Conservation (phyloP, 2,113 vertebrate genomes). For the Tyrannus savana region DNA sequence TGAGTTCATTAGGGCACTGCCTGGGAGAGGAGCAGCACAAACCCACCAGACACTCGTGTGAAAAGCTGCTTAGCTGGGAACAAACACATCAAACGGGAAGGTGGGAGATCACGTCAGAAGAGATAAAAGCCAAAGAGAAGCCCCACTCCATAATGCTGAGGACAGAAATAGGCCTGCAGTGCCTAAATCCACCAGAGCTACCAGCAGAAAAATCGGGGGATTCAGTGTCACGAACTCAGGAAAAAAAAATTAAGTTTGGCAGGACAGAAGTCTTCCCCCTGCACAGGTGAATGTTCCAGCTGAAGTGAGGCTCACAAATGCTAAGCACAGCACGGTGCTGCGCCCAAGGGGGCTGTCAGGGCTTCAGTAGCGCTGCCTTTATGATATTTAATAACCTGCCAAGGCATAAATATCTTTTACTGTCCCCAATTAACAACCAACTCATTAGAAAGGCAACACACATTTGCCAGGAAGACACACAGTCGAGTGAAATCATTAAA, state of each 20-base stretch:
- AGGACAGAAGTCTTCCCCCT: background rate
- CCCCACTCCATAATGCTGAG: fast-evolving
- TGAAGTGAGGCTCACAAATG: background rate
- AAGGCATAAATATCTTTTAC: background rate
- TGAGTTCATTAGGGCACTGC: background rate
- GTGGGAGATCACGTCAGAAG: background rate
- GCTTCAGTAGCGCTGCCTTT: background rate
- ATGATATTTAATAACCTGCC: background rate
- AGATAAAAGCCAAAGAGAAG: background rate
- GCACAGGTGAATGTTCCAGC: background rate
- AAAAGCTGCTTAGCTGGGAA: background rate
- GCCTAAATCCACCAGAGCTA: background rate
- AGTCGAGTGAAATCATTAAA: background rate
- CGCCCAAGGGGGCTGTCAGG: background rate
- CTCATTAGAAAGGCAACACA: background rate
- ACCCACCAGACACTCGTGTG: background rate
- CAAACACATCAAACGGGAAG: background rate
- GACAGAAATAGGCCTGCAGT: background rate
- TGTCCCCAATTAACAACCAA: background rate
- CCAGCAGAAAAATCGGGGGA: background rate
- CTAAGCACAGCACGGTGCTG: background rate
- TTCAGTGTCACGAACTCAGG: background rate
- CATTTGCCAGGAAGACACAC: background rate
- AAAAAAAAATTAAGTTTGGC: background rate
- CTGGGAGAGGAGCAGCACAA: background rate